Base-by-base conservation (phyloP, 2,888 invertebrate genomes). In the Drosophila paracracens region DNA sequence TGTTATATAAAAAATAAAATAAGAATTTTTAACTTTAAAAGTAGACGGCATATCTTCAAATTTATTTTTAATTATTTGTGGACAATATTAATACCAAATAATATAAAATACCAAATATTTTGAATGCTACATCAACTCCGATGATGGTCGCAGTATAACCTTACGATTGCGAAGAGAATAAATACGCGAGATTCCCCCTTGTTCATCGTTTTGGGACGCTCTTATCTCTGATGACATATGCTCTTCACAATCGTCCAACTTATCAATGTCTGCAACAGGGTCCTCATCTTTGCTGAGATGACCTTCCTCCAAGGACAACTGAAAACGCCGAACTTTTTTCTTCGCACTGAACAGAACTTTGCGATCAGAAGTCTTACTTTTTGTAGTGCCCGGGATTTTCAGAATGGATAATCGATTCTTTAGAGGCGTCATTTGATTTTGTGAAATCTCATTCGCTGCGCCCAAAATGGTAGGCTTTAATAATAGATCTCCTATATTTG, bases 341-440 rank as follows among this genome's bases (percentile, higher is more conserved):
- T 91, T 83, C 36, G 92, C 88, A 63, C 91, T 91, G 59, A 93
- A 93, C 18, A 89, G 60, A 13, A 93, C 92, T 38, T 81, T 89
- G 6, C 82, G 88, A 4, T 70, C 68, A 5, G 48, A 76, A 5
- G 74, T 36, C 35, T 81, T 85, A 2, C 79, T 74, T 56, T 82
- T 79, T 0, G 75, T 73, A 0, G 91, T 90, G 2, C 92, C 92
- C 0, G 93, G 92, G 0, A 92, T 93, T 67, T 92, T 93, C 0
- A 93, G 62, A 27, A 92, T 93, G 0, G 92, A 92, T 61, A 89
- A 85, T 1, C 89, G 83, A 4, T 58, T 52, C 1, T 54, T 58
- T 11, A 59, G 35, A 6, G 74, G 25, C 0, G 71, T 62, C 43
- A 18, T 2, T 36, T 65, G 58, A 6, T 58, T 35, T 1, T 50